Evolutionary conservation across 1,140 invertebrate genomes (phyloP), one percentile per base, ranked within the genome.

Genomic region (Drosophila bifasciata): DNA sequence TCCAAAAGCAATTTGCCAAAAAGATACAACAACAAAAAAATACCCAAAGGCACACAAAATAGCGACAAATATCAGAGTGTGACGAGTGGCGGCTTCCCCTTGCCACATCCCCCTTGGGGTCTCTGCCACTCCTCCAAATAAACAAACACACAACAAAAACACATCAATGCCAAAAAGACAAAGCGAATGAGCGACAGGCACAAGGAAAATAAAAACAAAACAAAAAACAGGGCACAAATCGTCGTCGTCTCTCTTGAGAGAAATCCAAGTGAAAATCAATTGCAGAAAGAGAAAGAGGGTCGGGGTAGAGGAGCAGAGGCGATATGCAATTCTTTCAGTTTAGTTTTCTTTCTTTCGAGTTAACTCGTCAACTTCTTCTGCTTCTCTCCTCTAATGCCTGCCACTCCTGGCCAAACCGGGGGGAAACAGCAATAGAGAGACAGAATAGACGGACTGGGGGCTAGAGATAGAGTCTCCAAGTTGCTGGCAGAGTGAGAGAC

Each of bases 31-130:
- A 19, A 15, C 39, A 23, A 49, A 45, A 41, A 53, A 67, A 57
- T 46, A 40, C 41, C 46, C 7, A 53, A 67, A 67, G 61, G 61
- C 64, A 66, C 48, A 15, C 39, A 51, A 76, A 67, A 62, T 56
- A 86, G 77, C 74, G 81, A 88, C 81, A 86, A 86, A 88, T 88
- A 88, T 88, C 81, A 86, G 66, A 88, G 78, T 83, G 83, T 86
- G 77, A 86, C 83, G 80, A 62, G 67, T 25, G 23, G 32, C 16
- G 21, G 59, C 15, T 61, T 62, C 36, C 25, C 68, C 8, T 49
- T n/a, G 11, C 21, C 44, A 68, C 83, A 68, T 45, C 58, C 45
- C 57, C 28, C 40, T 23, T 15, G 32, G 11, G 32, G 1, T 3
- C 32, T 36, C 11, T 13, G 1, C 11, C 11, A 13, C 11, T 36